Base-by-base conservation (phyloP, 2,113 vertebrate species). In the Pontoporia blainvillei region DNA sequence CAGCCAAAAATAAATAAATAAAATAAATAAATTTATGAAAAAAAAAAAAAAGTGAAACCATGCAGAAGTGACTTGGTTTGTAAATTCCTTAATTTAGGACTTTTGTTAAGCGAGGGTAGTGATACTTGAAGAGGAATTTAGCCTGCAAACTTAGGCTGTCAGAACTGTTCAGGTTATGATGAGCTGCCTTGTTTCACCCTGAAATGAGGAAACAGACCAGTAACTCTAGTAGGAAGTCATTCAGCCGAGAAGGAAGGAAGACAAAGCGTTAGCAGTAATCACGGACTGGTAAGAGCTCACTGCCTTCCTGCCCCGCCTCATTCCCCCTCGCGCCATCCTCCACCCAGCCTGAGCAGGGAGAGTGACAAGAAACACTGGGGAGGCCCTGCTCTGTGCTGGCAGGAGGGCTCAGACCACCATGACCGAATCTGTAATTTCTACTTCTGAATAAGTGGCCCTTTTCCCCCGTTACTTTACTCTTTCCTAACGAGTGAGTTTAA, bases 301-400 rank as follows among this genome's bases (percentile, higher is more conserved):
- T 0, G 3, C 25, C 61, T 64, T 18, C 13, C 17, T 2, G 2
- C 27, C 21, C 1, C 17, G 6, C 2, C 8, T 8, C 5, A 2
- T 3, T 21, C 18, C 8, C 14, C 5, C 8, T 4, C 1, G 0
- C 1, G 5, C 20, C 29, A 0, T 6, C 18, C 3, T 36, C 49
- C 75, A 7, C 23, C 49, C 54, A 66, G 54, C 41, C 41, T 7
- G 23, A 36, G 21, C 14, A 71, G 49, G 44, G 34, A 59, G 69
- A n/a, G 75, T 27, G 62, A 62, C 34, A 1, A 29, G 62, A 67
- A 21, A 21, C 1, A 1, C 29, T 2, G 8, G 29, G 25, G 18
- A 36, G 46, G 41, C 79, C 49, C 4, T 5, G 21, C 66, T 17
- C 25, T 18, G 27, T 4, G 21, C n/a, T 8, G 34, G 31, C 39